These are phyloP conservation scores for Drosophila biarmipes DNA, from an alignment of 1,140 invertebrate species.

Conservation along the genomic window DNA sequence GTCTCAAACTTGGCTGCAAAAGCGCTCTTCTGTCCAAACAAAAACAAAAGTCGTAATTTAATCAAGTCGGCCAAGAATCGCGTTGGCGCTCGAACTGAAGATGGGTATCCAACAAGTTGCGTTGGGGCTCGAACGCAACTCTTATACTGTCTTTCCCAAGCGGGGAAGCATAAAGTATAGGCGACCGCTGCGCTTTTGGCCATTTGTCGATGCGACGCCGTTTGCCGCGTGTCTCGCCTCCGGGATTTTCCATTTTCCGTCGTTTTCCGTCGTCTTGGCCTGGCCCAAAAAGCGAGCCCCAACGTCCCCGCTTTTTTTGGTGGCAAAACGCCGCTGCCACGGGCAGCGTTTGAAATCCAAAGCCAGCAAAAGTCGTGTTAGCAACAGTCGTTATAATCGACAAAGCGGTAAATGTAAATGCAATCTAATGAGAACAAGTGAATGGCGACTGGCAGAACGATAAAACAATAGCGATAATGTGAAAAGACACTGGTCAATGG, in stretches of 20 bases:
- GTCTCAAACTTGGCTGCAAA: not conserved
- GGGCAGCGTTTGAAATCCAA: constrained; percentile 25
- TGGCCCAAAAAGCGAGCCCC: constrained; percentile 30
- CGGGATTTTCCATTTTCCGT: not conserved
- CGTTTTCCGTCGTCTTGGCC: constrained; percentile 11
- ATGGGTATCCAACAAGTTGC: constrained; percentile 17
- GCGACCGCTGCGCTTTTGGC: constrained; percentile 58
- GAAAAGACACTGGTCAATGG: constrained; percentile 31
- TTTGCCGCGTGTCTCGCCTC: constrained; percentile 22
- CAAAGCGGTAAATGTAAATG: constrained; percentile 64
- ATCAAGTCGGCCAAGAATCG: constrained; percentile 10
- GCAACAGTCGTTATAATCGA: constrained; percentile 65
- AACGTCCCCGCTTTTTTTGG: constrained; percentile 27
- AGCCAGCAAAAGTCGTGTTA: constrained; percentile 25
- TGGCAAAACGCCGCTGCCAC: constrained; percentile 51
- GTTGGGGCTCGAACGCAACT: constrained; percentile 28
- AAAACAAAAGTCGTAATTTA: constrained; percentile 29
- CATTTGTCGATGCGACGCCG: constrained; percentile 74
- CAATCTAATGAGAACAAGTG: constrained; percentile 53
- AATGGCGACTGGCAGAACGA: constrained; percentile 39
- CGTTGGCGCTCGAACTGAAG: too few species aligned
- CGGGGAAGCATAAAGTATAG: constrained; percentile 73
- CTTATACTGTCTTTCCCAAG: constrained; percentile 44
- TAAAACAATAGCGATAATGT: constrained; percentile 16
- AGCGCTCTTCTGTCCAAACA: not conserved